These are phyloP conservation scores for Ictalurus furcatus DNA, from an alignment of 2,113 vertebrate genomes.

Conservation along the genomic window DNA sequence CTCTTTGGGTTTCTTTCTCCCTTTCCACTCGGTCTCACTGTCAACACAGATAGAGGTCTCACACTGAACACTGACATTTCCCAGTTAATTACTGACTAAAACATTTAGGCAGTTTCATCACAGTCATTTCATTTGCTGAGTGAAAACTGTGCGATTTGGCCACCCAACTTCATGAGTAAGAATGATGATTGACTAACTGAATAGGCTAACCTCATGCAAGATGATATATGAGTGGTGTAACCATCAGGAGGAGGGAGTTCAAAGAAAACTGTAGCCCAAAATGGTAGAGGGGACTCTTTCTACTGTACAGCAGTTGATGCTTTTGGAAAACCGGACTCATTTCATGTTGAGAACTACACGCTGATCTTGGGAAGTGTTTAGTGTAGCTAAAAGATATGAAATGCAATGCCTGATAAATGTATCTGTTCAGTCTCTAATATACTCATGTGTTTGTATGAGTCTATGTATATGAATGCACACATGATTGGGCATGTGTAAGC, in stretches of 20 bases:
- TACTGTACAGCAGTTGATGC: neutral
- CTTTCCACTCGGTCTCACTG: neutral
- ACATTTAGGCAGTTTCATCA: neutral
- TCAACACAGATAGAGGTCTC: constrained; percentile 42
- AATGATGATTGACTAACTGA: neutral
- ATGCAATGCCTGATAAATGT: neutral
- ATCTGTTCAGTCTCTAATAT: neutral
- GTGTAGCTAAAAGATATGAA: neutral
- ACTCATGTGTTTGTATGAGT: neutral
- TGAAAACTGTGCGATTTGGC: constrained; percentile 5
- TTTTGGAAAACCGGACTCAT: neutral
- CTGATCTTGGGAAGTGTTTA: neutral
- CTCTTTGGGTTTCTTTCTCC: constrained; percentile 51
- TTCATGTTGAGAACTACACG: neutral
- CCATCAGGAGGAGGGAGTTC: neutral
- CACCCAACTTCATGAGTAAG: constrained; percentile 24
- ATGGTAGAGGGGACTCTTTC: neutral
- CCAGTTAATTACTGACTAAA: constrained; percentile 9
- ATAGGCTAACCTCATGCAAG: neutral
- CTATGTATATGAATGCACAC: no score
- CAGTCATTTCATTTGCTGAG: constrained; percentile 31
- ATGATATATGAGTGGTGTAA: constrained; percentile 10
- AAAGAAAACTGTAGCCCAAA: neutral
- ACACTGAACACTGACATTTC: neutral
- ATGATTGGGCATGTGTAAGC: neutral